These are phyloP conservation scores for Myiagra hebetior DNA, from an alignment of 2,113 vertebrate genomes.

Conservation along the genomic window DNA sequence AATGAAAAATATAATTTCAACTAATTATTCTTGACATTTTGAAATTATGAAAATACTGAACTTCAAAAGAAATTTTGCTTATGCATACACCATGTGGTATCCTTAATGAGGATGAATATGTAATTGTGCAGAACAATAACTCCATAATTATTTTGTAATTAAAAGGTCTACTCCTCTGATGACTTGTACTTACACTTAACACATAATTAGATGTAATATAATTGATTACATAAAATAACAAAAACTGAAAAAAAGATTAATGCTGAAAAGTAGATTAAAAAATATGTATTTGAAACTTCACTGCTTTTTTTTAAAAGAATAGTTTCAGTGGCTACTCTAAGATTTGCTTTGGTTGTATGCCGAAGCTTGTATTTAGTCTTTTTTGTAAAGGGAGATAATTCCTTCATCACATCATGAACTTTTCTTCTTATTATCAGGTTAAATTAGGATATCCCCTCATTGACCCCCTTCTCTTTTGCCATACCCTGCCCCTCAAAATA, in stretches of 20 bases:
- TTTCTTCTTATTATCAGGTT: not conserved
- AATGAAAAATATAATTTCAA: not conserved
- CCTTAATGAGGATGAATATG: not conserved
- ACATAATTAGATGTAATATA: not conserved
- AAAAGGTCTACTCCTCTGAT: not conserved
- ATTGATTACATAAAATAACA: not conserved
- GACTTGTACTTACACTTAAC: not conserved
- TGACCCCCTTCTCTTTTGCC: not conserved
- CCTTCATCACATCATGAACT: not conserved
- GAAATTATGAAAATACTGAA: not conserved
- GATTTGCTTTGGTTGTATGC: not conserved
- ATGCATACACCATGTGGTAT: not conserved
- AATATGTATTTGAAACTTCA: not conserved
- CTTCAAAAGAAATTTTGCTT: not conserved
- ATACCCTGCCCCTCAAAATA: not conserved
- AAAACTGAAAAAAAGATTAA: not conserved
- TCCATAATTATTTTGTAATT: constrained; percentile 12
- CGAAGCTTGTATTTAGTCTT: not conserved
- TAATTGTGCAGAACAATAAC: constrained; percentile 2
- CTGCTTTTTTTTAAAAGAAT: not conserved
- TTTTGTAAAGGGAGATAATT: not conserved
- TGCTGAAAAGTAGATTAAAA: not conserved
- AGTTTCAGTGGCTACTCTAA: not conserved
- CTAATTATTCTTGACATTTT: constrained; percentile 1
- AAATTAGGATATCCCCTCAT: not conserved